These are phyloP conservation scores for Anodontia alba DNA, from an alignment of 2,888 invertebrate species.

Conservation along the genomic window DNA sequence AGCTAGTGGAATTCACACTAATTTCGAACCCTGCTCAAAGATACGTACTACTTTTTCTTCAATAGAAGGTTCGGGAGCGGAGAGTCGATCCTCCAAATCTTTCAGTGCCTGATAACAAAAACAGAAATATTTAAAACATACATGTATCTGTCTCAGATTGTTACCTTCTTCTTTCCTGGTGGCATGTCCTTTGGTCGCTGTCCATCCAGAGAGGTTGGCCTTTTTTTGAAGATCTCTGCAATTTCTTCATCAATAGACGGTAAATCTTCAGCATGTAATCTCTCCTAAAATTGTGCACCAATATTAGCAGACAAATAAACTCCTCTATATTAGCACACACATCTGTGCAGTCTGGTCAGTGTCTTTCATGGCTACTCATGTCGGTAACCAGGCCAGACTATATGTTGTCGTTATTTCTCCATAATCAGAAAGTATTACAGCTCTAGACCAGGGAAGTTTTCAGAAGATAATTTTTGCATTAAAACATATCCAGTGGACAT, in stretches of 20 bases:
- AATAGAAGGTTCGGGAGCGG: background rate
- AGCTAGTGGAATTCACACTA: background rate
- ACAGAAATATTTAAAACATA: background rate
- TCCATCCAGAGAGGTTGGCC: background rate
- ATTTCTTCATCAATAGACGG: conserved; percentile 83
- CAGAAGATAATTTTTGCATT: too few species aligned
- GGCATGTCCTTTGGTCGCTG: background rate
- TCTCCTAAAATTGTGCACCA: conserved; percentile 41
- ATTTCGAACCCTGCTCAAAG: conserved; percentile 14
- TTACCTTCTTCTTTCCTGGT: background rate
- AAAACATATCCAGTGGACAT: too few species aligned
- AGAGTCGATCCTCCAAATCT: conserved; percentile 12
- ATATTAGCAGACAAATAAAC: too few species aligned
- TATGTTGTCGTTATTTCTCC: too few species aligned
- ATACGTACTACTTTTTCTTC: conserved; percentile 19
- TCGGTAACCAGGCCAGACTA: too few species aligned
- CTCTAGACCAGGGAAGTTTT: too few species aligned
- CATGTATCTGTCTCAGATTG: background rate
- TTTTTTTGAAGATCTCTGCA: conserved; percentile 76
- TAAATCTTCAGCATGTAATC: conserved; percentile 67
- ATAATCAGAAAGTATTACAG: too few species aligned
- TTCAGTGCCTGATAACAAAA: conserved; percentile 15
- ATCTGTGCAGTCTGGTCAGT: too few species aligned
- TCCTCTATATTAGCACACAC: too few species aligned
- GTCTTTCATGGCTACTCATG: too few species aligned